Evolutionary conservation across 2,888 invertebrate species (phyloP).

Genomic region (Amaurobius ferox): DNA sequence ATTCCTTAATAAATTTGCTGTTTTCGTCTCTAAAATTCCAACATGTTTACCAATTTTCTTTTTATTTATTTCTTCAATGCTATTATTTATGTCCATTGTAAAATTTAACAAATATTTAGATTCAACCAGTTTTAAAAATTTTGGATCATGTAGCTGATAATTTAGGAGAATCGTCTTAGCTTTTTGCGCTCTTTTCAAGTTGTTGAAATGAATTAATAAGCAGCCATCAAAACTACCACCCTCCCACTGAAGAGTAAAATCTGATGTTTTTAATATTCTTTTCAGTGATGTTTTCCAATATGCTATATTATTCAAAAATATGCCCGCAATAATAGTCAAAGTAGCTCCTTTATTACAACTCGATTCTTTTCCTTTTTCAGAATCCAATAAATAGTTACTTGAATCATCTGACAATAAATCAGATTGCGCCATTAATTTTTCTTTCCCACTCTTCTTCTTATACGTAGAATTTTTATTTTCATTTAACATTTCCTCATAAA

Average conservation of each 20-base stretch:
- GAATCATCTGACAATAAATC: no score
- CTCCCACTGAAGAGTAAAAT: slow-evolving; percentile 32
- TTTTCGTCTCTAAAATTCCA: slow-evolving; percentile 47
- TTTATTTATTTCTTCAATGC: slow-evolving; percentile 21
- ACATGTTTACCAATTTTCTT: slow-evolving; percentile 50
- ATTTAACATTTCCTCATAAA: neutral
- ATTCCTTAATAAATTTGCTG: slow-evolving; percentile 20
- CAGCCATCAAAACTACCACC: slow-evolving; percentile 10
- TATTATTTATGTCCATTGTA: no score
- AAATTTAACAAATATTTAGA: no score
- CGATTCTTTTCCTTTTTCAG: neutral
- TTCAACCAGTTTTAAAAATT: slow-evolving; percentile 58
- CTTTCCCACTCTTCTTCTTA: no score
- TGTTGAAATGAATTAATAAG: slow-evolving; percentile 50
- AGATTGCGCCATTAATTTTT: no score
- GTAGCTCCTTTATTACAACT: slow-evolving; percentile 23
- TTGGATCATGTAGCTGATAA: slow-evolving; percentile 23
- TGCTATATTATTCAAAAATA: neutral
- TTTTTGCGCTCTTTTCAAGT: slow-evolving; percentile 58
- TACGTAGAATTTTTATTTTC: neutral
- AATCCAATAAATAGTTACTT: no score
- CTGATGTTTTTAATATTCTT: slow-evolving; percentile 24
- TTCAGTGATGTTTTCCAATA: slow-evolving; percentile 43
- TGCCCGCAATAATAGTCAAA: slow-evolving; percentile 30
- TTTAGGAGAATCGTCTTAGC: slow-evolving; percentile 45